Conservation (phyloP, 2,797 vertebrate species). For the Myotis findleyi region DNA sequence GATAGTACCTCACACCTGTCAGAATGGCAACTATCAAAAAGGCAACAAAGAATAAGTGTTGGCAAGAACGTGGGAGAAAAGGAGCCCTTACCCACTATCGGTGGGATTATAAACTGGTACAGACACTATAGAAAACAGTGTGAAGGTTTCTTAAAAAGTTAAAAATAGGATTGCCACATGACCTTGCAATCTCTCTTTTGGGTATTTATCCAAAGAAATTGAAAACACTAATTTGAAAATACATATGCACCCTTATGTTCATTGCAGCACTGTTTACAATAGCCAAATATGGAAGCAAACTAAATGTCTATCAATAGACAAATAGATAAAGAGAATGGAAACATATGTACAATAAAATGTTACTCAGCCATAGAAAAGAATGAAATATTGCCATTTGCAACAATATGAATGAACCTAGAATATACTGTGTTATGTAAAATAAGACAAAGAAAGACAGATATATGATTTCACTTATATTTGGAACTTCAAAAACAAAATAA, state of each 20-base stretch:
- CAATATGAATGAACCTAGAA: background rate
- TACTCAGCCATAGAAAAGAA: background rate
- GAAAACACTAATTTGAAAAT: background rate
- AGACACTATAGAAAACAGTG: background rate
- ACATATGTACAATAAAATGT: background rate
- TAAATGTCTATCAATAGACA: background rate
- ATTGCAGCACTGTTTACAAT: background rate
- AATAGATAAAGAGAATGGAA: background rate
- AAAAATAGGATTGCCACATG: background rate
- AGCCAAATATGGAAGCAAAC: background rate
- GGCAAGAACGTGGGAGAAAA: background rate
- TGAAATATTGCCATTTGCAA: background rate
- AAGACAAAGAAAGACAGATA: background rate
- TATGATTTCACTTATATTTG: background rate
- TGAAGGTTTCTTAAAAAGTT: background rate
- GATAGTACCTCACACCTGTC: background rate
- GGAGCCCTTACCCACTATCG: background rate
- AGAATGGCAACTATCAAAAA: background rate
- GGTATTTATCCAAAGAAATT: background rate
- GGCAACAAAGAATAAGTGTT: background rate
- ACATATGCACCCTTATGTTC: background rate
- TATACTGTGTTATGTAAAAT: background rate
- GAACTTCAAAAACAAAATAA: background rate
- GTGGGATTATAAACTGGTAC: background rate
- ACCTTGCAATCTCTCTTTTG: background rate